Conservation (phyloP, 64 coral and sea anemone genomes). For the Montipora cactus region DNA sequence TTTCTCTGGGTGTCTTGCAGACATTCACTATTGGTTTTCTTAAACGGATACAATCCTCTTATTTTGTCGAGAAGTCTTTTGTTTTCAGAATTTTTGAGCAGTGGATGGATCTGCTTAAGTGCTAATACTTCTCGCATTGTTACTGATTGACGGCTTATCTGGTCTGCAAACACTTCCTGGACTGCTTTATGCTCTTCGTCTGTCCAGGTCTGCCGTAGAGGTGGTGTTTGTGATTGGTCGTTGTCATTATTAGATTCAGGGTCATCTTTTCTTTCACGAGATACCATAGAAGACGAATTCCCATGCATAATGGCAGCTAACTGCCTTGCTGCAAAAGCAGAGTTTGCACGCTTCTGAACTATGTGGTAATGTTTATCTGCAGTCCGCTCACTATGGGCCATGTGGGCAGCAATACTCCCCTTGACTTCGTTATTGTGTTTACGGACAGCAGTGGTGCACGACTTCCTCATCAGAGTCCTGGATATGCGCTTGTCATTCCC, state of each 20-base stretch:
- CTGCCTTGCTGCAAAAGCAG: background rate
- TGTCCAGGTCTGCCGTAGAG: background rate
- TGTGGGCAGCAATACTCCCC: constrained; percentile 20
- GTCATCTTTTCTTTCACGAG: background rate
- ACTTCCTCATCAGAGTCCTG: constrained; percentile 18
- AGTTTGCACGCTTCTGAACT: constrained; percentile 13
- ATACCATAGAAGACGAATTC: background rate
- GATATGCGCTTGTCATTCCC: background rate
- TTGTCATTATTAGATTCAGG: background rate
- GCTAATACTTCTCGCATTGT: background rate
- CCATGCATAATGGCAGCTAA: constrained; percentile 17
- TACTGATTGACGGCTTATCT: constrained; percentile 1
- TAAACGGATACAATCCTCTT: background rate
- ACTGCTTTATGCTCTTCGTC: background rate
- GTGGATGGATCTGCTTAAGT: background rate
- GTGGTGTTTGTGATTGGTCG: background rate
- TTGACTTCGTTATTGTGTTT: constrained; percentile 17
- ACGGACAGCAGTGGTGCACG: background rate
- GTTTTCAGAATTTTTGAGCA: background rate
- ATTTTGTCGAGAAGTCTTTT: constrained; percentile 20
- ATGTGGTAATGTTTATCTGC: constrained; percentile 15
- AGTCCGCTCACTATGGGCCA: constrained; percentile 7
- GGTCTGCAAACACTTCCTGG: constrained; percentile 9
- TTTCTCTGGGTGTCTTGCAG: background rate
- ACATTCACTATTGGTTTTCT: constrained; percentile 4